Evolutionary conservation across 2,888 invertebrate species (phyloP).

Genomic region (Hyles lineata): DNA sequence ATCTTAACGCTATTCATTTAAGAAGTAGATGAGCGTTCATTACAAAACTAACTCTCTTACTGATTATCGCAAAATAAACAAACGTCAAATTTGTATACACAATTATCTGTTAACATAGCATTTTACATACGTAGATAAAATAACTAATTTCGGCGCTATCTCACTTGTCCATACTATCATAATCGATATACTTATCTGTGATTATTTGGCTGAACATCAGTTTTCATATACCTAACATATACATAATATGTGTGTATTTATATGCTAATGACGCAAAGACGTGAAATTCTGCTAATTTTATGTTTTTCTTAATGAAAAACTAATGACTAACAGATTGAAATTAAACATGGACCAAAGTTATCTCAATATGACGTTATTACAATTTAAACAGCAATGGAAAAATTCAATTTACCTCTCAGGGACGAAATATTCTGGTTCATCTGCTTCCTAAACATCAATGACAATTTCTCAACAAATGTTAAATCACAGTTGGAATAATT

Average conservation of each 20-base stretch:
- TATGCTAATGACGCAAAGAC: too few relatives aligned
- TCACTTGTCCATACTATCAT: conserved; percentile 40
- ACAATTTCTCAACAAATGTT: neutral
- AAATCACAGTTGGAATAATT: neutral
- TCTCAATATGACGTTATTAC: too few relatives aligned
- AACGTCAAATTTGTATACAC: conserved; percentile 39
- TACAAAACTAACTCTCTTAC: conserved; percentile 27
- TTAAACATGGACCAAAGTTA: too few relatives aligned
- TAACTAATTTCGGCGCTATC: conserved; percentile 51
- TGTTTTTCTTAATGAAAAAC: too few relatives aligned
- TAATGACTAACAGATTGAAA: too few relatives aligned
- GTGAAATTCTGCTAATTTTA: too few relatives aligned
- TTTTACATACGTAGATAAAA: conserved; percentile 50
- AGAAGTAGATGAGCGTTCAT: neutral
- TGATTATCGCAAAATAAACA: conserved; percentile 48
- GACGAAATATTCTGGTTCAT: too few relatives aligned
- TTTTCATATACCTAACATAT: neutral
- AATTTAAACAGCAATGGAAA: too few relatives aligned
- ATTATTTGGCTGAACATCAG: conserved; percentile 29
- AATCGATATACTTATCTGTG: conserved; percentile 53
- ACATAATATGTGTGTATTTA: too few relatives aligned
- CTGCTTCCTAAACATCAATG: too few relatives aligned
- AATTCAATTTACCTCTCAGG: too few relatives aligned
- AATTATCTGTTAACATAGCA: conserved; percentile 45
- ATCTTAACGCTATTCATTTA: neutral